Base-by-base conservation (phyloP, 2,888 invertebrate genomes). In the Bunonema sp. region DNA sequence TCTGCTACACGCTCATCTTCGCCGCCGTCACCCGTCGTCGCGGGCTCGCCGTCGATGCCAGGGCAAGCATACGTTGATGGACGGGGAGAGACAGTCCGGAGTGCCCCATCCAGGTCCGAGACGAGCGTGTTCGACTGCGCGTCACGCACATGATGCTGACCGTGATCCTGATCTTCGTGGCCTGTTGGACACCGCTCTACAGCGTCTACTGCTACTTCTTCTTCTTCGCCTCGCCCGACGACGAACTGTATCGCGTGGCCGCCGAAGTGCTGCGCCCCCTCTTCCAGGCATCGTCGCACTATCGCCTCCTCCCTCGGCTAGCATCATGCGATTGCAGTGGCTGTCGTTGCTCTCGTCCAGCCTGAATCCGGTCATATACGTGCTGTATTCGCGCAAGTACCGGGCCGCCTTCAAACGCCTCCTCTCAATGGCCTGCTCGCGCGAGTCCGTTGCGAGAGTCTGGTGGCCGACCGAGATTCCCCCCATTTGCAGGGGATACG, bases 271-370 rank as follows among this genome's bases (percentile, higher is more conserved):
- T 47, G 49, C 20, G 44, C 48, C 16, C 59, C 62, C 12, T 42
- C 52, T 24, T 49, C 54, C 28, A n/a, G n/a, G n/a, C n/a, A n/a
- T n/a, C n/a, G n/a, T n/a, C n/a, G n/a, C n/a, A n/a, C n/a, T n/a
- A n/a, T 37, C 32, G 32, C 32, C 29, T 18, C n/a, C 15, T n/a
- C n/a, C n/a, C n/a, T n/a, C n/a, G n/a, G n/a, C n/a, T n/a, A n/a
- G n/a, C n/a, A n/a, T n/a, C n/a, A n/a, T n/a, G n/a, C n/a, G n/a
- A 15, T 67, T 67, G 37, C 62, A 67, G 49, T 67, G 67, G 67
- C 47, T 68, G 15, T 57, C 59, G 1, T 44, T 67, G 16, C 44
- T 66, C 12, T 60, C 60, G 18, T 56, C 56, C 18, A 57, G 59
- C 8, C 33, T 67, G 29, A 67, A 67, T 41, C 67, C 67, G 5